These are phyloP conservation scores for Kryptolebias marmoratus DNA, from an alignment of 2,113 vertebrate genomes.

Conservation along the genomic window DNA sequence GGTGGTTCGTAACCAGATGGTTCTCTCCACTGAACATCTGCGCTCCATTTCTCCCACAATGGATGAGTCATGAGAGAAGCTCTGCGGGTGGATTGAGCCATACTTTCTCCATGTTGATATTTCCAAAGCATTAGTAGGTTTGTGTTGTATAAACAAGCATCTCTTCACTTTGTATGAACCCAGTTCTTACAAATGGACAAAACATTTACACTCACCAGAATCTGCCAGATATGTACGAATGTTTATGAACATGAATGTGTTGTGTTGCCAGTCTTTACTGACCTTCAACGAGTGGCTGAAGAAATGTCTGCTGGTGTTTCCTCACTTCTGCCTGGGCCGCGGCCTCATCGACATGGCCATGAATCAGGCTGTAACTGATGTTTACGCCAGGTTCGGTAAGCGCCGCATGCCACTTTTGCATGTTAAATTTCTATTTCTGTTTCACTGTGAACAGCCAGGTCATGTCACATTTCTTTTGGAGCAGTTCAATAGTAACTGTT, in stretches of 20 bases:
- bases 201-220: too few species aligned
- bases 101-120: constrained; percentile 3
- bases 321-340: constrained; percentile 97
- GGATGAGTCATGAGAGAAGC: constrained; percentile 23
- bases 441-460: too few species aligned
- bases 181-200: not conserved
- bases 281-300: constrained; percentile 89
- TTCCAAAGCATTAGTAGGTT: not conserved
- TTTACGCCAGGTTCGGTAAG: constrained; percentile 95
- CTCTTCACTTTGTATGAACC: not conserved
- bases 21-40: constrained; percentile 25
- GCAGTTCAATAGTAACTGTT: not conserved
- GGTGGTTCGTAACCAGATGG: constrained; percentile 27
- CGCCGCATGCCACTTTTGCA: not conserved
- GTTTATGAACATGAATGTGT: not conserved
- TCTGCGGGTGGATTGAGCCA: not conserved
- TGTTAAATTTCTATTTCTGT: not conserved
- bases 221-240: not conserved
- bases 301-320: constrained; percentile 89
- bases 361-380: constrained; percentile 95
- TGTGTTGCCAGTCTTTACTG: constrained; percentile 81
- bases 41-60: not conserved
- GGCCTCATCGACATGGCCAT: constrained; percentile 95
- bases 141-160: not conserved
- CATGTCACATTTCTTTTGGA: not conserved